Base-by-base conservation (phyloP, 2,113 vertebrate species). In the Ceyx margarethae region DNA sequence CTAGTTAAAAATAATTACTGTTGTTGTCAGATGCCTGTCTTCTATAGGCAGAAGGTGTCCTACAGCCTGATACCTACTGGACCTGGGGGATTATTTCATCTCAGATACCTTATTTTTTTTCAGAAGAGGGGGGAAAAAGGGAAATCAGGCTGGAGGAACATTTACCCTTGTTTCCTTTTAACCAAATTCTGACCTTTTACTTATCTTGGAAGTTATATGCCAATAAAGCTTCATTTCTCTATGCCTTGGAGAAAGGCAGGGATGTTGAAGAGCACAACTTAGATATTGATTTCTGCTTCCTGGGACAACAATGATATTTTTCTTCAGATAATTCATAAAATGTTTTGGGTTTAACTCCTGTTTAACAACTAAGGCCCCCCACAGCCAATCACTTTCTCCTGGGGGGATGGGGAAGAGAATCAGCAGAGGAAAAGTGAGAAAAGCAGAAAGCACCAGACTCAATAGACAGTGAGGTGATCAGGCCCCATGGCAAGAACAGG, bases 1-100 rank as follows among this genome's bases (percentile, higher is more conserved):
- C 51, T 91, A 79, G 93, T 92, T 82, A 80, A 87, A 94, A 87
- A 91, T 85, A 80, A 85, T 89, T 46, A 33, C 46, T 87, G 8
- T 7, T 82, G 84, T 77, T 88, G 43, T 51, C 89, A 15, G 26
- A 35, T 45, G 81, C 69, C 81, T 71, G 8, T 73, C 42, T 73
- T 76, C 81, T 73, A 16, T 4, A 85, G 86, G 33, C 56, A 85
- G 0, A 9, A 89, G 37, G 18, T 85, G 86, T 92, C 69, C 60
- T 35, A 11, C 46, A 87, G 60, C 46, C 64, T 9, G 57, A 5
- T 45, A 23, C 7, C 37, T 73, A 5, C 28, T 4, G 14, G 54
- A 31, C 16, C 65, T 84, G 42, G 13, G 69, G 65, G 33, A 22
- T 45, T 54, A 20, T 71, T 87, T 31, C 43, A 58, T 84, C 75